These are phyloP conservation scores for Micropoecilia bifurca DNA, from an alignment of 2,797 vertebrate species.

Conservation along the genomic window DNA sequence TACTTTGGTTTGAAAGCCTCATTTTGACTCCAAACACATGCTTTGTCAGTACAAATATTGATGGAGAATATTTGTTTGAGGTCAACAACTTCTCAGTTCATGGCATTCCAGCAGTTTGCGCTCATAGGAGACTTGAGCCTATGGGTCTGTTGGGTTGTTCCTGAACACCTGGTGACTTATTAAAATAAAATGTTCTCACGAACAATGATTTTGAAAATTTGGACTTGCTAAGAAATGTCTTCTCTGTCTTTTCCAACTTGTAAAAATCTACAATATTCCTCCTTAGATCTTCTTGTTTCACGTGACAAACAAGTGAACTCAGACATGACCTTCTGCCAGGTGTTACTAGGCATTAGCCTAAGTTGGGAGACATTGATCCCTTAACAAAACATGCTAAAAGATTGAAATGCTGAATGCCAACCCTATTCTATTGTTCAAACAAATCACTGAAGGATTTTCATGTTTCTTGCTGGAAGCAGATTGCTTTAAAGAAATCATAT, in stretches of 20 bases:
- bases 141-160: background rate
- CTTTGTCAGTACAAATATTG: too few species aligned
- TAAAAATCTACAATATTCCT: background rate
- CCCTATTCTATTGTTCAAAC: too few species aligned
- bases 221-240: background rate
- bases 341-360: background rate
- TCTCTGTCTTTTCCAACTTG: background rate
- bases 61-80: background rate
- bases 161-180: background rate
- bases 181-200: background rate
- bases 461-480: background rate
- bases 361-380: background rate
- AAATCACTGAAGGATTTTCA: background rate
- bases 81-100: background rate
- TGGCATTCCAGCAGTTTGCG: background rate
- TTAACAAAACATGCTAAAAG: background rate
- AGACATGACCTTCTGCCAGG: background rate
- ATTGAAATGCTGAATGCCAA: background rate
- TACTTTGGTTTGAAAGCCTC: too few species aligned
- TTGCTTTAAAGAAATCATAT: background rate
- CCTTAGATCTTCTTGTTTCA: background rate
- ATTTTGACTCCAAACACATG: too few species aligned
- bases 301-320: background rate
- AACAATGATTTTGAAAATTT: background rate
- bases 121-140: background rate